Conservation (phyloP, 2,888 invertebrate species). For the Halocaridina rubra region DNA sequence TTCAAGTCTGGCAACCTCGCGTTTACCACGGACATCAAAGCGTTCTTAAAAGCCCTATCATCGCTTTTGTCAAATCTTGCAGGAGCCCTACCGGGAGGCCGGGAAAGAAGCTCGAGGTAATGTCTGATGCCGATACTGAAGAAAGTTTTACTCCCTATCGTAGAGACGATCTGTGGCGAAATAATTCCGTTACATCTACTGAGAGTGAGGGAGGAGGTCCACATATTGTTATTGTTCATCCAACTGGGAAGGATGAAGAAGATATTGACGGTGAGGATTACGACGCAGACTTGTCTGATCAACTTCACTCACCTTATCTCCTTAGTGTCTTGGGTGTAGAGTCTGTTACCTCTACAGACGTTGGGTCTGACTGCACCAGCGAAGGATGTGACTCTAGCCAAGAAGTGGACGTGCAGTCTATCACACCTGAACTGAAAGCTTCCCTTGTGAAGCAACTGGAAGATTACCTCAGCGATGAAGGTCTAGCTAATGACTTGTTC, state of each 20-base stretch:
- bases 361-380: constrained; percentile 40
- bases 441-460: constrained; percentile 74
- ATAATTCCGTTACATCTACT: constrained; percentile 19
- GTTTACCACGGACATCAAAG: background rate
- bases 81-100: background rate
- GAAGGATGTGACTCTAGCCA: constrained; percentile 31
- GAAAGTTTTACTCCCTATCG: background rate
- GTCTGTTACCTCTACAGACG: constrained; percentile 11
- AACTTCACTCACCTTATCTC: background rate
- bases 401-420: constrained; percentile 4
- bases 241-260: constrained; percentile 13
- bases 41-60: background rate
- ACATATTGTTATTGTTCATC: constrained; percentile 4
- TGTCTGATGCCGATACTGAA: constrained; percentile 40
- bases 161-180: background rate
- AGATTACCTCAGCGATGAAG: constrained; percentile 94
- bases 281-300: background rate
- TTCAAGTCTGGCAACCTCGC: background rate
- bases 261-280: constrained; percentile 6
- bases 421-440: constrained; percentile 4
- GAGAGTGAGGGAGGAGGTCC: constrained; percentile 49
- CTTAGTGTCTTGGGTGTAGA: background rate
- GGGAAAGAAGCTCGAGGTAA: background rate
- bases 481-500: constrained; percentile 95
- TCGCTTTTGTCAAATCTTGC: too few species aligned